A percentile compares a stretch with the other conserved stretches of the same genome.
Conservation (phyloP, 2,888 invertebrate genomes). For the Eupeodes luniger region DNA sequence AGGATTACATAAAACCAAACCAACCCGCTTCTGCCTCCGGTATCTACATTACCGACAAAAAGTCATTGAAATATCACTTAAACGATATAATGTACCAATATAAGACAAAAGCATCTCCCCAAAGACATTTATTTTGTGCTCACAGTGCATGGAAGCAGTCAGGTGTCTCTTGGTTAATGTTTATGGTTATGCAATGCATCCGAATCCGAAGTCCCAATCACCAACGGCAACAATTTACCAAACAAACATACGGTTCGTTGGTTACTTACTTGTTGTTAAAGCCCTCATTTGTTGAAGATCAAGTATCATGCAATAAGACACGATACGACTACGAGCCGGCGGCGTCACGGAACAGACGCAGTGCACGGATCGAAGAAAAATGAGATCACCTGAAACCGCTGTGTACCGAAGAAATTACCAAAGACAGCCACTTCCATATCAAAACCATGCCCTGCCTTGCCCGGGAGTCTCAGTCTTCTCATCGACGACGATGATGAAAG, state of each 20-base stretch:
- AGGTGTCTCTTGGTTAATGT: slow-evolving; percentile 17
- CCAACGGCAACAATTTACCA: slow-evolving; percentile 52
- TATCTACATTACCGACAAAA: slow-evolving; percentile 30
- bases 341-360: neutral
- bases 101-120: slow-evolving; percentile 43
- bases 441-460: too few species aligned
- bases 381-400: slow-evolving; percentile 48
- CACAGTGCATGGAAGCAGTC: slow-evolving; percentile 33
- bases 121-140: slow-evolving; percentile 43
- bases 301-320: slow-evolving; percentile 26
- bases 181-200: slow-evolving; percentile 38
- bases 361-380: slow-evolving; percentile 13
- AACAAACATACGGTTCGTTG: neutral
- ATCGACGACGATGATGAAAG: neutral
- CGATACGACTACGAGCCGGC: neutral
- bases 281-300: slow-evolving; percentile 23
- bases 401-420: slow-evolving; percentile 31
- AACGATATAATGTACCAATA: slow-evolving; percentile 32
- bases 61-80: slow-evolving; percentile 47
- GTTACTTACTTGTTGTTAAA: neutral
- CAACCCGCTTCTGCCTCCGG: neutral
- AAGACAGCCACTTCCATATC: neutral
- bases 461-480: neutral
- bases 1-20: slow-evolving; percentile 11
- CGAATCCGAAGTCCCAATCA: neutral